Conservation (phyloP, 1,140 invertebrate species). For the Drosophila azteca region DNA sequence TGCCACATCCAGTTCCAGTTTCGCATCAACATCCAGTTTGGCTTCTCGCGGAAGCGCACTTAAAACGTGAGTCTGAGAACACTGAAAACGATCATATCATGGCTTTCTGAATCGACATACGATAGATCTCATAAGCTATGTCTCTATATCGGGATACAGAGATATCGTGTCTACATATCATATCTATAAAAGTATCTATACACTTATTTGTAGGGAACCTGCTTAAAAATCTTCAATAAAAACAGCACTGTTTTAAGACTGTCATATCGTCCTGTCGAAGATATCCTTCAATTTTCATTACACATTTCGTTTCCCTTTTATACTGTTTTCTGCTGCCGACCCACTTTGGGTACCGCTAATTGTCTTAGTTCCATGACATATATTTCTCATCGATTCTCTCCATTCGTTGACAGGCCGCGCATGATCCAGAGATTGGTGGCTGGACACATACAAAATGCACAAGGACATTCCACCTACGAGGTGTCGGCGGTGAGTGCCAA, state of each 20-base stretch:
- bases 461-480: constrained; percentile 72
- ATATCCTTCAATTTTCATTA: too few species aligned
- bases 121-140: too few species aligned
- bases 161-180: too few species aligned
- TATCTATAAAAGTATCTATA: too few species aligned
- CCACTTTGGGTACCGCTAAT: not conserved
- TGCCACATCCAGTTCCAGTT: not conserved
- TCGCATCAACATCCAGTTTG: constrained; percentile 1
- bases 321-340: not conserved
- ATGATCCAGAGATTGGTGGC: constrained; percentile 86
- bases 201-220: too few species aligned
- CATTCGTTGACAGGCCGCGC: constrained; percentile 82
- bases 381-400: not conserved
- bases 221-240: too few species aligned
- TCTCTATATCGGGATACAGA: too few species aligned
- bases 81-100: too few species aligned
- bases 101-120: too few species aligned
- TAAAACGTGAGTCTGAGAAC: constrained; percentile 70
- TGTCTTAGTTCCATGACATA: constrained; percentile 6
- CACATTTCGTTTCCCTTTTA: too few species aligned
- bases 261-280: too few species aligned
- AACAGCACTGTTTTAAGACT: too few species aligned
- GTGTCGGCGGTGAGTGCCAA: constrained; percentile 71
- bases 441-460: constrained; percentile 85
- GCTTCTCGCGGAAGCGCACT: constrained; percentile 26